Conservation (phyloP, 2,797 vertebrate species). For the Diplodus sargus region DNA sequence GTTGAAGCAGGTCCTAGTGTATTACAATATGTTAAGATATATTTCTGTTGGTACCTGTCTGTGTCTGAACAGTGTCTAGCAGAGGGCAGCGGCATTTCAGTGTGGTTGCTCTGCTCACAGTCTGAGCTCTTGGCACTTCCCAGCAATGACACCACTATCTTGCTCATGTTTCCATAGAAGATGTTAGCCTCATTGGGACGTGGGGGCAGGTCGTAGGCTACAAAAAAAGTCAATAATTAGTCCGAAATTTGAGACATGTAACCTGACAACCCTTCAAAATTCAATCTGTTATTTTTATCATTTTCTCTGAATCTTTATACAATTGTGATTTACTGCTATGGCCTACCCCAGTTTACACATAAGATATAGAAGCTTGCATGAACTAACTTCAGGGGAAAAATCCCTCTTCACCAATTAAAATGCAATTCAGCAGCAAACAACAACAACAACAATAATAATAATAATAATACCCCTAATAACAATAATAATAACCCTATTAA, state of each 20-base stretch:
- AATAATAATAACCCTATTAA: too few species aligned
- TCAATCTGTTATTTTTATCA: not conserved
- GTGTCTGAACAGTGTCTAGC: constrained; percentile 56
- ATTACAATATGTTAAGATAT: not conserved
- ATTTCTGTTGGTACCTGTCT: constrained; percentile 81
- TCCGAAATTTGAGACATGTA: not conserved
- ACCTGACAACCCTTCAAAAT: not conserved
- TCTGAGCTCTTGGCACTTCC: constrained; percentile 75
- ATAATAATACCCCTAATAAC: too few species aligned
- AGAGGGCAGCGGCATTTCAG: constrained; percentile 69
- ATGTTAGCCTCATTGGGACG: constrained; percentile 89
- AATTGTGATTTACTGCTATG: not conserved
- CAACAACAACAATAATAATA: not conserved
- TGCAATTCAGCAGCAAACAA: not conserved
- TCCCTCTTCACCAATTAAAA: not conserved
- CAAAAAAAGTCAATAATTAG: not conserved
- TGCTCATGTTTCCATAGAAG: constrained; percentile 92
- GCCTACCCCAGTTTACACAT: not conserved
- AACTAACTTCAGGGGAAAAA: not conserved
- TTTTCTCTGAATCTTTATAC: not conserved
- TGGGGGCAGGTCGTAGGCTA: constrained; percentile 91
- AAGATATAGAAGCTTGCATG: not conserved
- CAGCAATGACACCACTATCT: constrained; percentile 88
- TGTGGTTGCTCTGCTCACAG: constrained; percentile 68
- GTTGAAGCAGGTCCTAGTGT: not conserved